Conservation (phyloP, 2,113 vertebrate genomes). For the Atlantisia rogersi region DNA sequence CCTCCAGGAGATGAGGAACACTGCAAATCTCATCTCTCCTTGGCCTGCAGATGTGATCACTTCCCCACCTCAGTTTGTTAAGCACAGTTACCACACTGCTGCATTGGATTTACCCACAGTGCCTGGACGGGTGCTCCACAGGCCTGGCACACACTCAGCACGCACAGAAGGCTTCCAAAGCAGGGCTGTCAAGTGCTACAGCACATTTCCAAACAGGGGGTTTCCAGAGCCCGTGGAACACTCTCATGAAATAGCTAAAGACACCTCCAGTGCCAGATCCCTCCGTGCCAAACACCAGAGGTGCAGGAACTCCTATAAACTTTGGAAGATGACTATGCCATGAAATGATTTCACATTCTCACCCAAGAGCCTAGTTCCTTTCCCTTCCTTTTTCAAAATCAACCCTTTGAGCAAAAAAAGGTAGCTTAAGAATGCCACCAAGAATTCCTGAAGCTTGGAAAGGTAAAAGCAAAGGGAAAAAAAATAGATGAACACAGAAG, state of each 20-base stretch:
- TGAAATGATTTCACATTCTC: background rate
- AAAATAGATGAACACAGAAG: background rate
- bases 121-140: background rate
- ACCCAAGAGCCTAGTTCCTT: background rate
- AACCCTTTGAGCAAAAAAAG: background rate
- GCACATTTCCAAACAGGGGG: background rate
- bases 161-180: background rate
- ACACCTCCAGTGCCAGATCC: background rate
- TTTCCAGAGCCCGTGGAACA: background rate
- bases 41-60: background rate
- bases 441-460: background rate
- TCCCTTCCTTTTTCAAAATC: background rate
- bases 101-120: background rate
- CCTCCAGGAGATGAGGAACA: background rate
- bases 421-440: background rate
- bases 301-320: rapidly evolving
- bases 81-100: background rate
- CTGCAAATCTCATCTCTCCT: background rate
- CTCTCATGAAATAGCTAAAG: background rate
- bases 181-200: background rate
- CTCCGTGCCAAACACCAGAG: background rate
- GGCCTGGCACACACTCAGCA: background rate
- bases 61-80: background rate
- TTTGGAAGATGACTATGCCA: background rate
- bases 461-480: background rate